Conservation (phyloP, 53 echinoderm and acorn worm species). For the Mesocentrotus franciscanus region DNA sequence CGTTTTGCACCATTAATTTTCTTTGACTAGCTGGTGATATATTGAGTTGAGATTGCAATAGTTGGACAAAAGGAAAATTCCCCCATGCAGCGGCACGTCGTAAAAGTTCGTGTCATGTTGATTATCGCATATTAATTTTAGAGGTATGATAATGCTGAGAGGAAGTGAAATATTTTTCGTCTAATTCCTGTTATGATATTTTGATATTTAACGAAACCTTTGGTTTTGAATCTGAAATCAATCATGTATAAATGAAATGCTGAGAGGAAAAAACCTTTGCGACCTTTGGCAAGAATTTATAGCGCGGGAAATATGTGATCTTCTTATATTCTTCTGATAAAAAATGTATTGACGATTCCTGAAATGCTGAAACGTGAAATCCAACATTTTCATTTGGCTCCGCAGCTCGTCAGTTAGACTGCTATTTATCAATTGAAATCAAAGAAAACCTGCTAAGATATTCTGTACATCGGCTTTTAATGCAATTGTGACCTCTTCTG, state of each 20-base stretch:
- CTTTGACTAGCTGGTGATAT: not conserved
- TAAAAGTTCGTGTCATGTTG: not conserved
- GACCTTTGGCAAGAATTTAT: not conserved
- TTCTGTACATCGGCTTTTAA: too few relatives aligned
- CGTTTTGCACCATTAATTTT: constrained; percentile 35
- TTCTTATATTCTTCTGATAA: too few relatives aligned
- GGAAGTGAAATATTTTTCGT: not conserved
- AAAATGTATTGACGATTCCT: too few relatives aligned
- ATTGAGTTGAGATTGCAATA: not conserved
- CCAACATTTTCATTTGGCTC: too few relatives aligned
- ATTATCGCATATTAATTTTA: not conserved
- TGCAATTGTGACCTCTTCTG: too few relatives aligned
- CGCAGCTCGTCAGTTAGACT: too few relatives aligned
- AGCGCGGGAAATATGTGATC: too few relatives aligned
- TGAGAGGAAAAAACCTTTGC: not conserved
- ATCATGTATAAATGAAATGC: not conserved
- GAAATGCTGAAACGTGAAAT: too few relatives aligned
- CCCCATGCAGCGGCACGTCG: not conserved
- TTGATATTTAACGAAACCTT: not conserved
- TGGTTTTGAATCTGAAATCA: not conserved
- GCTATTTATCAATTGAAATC: too few relatives aligned
- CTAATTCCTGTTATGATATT: not conserved
- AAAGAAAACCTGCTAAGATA: too few relatives aligned
- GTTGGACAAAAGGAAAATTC: not conserved
- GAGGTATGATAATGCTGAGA: not conserved